Evolutionary conservation across 1,140 invertebrate species (phyloP).

Genomic region (Papilio dardanus): DNA sequence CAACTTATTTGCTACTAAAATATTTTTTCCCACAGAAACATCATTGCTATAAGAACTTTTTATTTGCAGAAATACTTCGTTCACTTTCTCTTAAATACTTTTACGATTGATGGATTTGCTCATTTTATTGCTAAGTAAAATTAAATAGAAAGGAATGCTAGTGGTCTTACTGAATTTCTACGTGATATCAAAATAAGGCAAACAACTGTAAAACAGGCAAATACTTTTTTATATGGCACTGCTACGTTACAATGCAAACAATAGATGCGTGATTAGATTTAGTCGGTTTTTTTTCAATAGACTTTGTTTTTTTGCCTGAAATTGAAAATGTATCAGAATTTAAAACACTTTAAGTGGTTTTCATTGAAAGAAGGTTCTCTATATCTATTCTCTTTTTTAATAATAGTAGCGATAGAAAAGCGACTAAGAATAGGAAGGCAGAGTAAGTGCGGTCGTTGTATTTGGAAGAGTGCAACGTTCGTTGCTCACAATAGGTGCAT

Average conservation of each 20-base stretch:
- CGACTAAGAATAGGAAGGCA: not conserved
- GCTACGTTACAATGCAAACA: not conserved
- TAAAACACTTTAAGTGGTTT: no score
- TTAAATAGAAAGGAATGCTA: not conserved
- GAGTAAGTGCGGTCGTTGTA: conserved; percentile 3
- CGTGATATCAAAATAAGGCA: not conserved
- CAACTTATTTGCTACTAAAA: no score
- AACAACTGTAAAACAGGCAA: not conserved
- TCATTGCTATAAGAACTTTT: not conserved
- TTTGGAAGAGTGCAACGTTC: conserved; percentile 11
- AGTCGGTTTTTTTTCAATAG: no score
- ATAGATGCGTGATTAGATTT: no score
- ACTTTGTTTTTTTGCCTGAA: no score
- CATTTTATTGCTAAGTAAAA: not conserved
- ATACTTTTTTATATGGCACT: not conserved
- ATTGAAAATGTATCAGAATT: no score
- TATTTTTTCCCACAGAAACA: not conserved
- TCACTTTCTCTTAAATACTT: not conserved
- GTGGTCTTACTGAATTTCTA: not conserved
- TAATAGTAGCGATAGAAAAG: not conserved
- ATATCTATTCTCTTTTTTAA: not conserved
- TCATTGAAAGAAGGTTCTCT: no score
- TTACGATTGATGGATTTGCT: not conserved
- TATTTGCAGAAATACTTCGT: not conserved
- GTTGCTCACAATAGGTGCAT: conserved; percentile 3